A percentile compares a stretch with the other conserved stretches of the same genome.
Evolutionary conservation across 2,888 invertebrate genomes (phyloP).

Genomic region (Netelia fuscicornis): DNA sequence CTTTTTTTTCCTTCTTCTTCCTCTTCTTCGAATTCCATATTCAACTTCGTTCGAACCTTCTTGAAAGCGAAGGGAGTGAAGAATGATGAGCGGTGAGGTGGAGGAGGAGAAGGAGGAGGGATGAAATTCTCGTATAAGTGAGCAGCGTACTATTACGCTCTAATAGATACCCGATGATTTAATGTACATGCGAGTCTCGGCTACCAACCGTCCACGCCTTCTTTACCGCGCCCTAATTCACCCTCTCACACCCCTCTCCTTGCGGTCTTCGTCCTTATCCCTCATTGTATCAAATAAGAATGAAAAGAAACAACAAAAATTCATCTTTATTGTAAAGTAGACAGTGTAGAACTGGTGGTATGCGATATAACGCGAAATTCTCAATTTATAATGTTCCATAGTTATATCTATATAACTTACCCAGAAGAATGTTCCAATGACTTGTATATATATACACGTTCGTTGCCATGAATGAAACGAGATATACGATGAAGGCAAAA

Average conservation of each 20-base stretch:
- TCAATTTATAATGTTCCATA: constrained; percentile 9
- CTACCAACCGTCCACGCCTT: constrained; percentile 2
- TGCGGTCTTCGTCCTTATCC: not conserved
- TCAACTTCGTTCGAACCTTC: not conserved
- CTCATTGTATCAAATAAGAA: not conserved
- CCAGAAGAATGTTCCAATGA: constrained; percentile 11
- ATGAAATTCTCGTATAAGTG: not conserved
- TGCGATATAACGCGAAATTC: constrained; percentile 1
- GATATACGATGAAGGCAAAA: constrained; percentile 24
- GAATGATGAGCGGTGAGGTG: too few relatives aligned
- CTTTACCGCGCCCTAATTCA: not conserved
- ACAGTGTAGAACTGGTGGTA: not conserved
- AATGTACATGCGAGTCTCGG: constrained; percentile 6
- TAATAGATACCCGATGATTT: constrained; percentile 29
- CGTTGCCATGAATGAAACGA: constrained; percentile 5
- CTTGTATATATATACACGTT: not conserved
- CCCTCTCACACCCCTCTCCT: constrained; percentile 5
- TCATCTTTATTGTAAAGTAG: not conserved
- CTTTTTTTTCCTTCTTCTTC: not conserved
- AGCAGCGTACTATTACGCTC: constrained; percentile 12
- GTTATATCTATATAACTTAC: not conserved
- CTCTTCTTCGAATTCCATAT: not conserved
- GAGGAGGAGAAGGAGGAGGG: not conserved
- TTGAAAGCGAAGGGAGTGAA: not conserved
- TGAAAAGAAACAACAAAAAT: not conserved